Conservation (phyloP, 1,140 invertebrate species). For the Microplitis mediator region DNA sequence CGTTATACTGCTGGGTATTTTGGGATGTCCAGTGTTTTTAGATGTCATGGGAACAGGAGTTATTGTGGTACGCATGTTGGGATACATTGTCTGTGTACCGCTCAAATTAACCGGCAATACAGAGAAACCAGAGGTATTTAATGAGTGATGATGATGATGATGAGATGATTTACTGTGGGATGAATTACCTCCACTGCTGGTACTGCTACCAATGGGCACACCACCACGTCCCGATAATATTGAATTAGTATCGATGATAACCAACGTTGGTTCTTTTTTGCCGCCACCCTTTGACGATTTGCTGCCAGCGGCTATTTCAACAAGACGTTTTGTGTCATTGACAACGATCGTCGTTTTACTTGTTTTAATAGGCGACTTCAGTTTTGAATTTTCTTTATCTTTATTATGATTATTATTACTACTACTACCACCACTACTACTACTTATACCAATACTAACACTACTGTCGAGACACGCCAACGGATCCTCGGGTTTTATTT, state of each 20-base stretch:
- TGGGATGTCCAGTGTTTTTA: slow-evolving; percentile 43
- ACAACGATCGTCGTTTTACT: slow-evolving; percentile 71
- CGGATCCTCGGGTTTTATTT: slow-evolving; percentile 72
- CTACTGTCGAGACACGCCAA: slow-evolving; percentile 58
- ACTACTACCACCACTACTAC: too few species aligned
- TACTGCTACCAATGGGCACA: slow-evolving; percentile 60
- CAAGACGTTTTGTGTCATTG: slow-evolving; percentile 74
- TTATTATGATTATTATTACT: slow-evolving; percentile 31
- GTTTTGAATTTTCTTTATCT: slow-evolving; percentile 57
- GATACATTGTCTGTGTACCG: slow-evolving; percentile 66
- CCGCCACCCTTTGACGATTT: slow-evolving; percentile 64
- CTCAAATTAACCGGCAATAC: slow-evolving; percentile 62
- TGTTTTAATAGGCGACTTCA: slow-evolving; percentile 55
- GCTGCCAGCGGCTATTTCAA: slow-evolving; percentile 71
- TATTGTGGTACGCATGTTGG: slow-evolving; percentile 67
- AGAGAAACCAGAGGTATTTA: slow-evolving; percentile 55
- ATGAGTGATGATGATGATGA: slow-evolving; percentile 44
- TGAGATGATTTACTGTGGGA: slow-evolving; percentile 37
- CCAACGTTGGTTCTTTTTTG: slow-evolving; percentile 77
- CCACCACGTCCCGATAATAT: slow-evolving; percentile 70
- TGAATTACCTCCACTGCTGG: too few species aligned
- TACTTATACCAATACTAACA: too few species aligned
- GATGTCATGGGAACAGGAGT: slow-evolving; percentile 64
- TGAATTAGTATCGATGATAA: slow-evolving; percentile 80
- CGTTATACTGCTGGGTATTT: slow-evolving; percentile 46